Percentiles rank a stretch among this genome's conserved stretches.
Evolutionary conservation across 35 echinoderm and acorn worm genomes (phyloP).

Genomic region (Apostichopus californicus): DNA sequence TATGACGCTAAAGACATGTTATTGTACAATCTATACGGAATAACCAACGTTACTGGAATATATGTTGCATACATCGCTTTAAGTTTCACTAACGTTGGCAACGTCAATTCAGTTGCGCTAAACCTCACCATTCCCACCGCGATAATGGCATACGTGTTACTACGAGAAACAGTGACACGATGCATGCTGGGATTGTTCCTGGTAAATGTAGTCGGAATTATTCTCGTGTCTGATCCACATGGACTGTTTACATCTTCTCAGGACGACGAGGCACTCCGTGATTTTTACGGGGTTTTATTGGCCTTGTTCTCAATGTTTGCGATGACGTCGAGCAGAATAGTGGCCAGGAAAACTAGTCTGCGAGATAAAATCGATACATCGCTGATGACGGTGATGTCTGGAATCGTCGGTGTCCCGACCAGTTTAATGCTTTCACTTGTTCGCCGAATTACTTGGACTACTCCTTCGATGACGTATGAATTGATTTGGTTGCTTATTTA

Average conservation of each 20-base stretch:
- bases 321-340: conserved; percentile 18
- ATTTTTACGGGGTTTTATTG: conserved; percentile 8
- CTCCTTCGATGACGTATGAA: not conserved
- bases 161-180: not conserved
- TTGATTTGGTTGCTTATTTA: conserved; percentile 18
- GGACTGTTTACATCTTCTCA: not conserved
- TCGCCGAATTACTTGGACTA: not conserved
- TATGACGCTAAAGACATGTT: not conserved
- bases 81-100: conserved; percentile 15
- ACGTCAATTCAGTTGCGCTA: conserved; percentile 12
- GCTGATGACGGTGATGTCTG: conserved; percentile 25
- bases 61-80: conserved; percentile 22
- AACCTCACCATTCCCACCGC: conserved; percentile 26
- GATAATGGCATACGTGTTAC: not conserved
- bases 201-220: conserved; percentile 9
- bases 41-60: not conserved
- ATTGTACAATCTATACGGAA: conserved; percentile 1
- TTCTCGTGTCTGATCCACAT: not conserved
- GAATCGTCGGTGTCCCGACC: not conserved
- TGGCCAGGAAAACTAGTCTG: not conserved
- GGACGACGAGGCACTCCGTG: too few relatives aligned
- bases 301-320: conserved; percentile 1
- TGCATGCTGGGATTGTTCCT: not conserved
- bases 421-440: not conserved
- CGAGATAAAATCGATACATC: conserved; percentile 7